Percentiles rank a stretch among this genome's conserved stretches.
These are phyloP conservation scores for Dasyprocta punctata DNA, from an alignment of 2,113 vertebrate species.

Conservation along the genomic window DNA sequence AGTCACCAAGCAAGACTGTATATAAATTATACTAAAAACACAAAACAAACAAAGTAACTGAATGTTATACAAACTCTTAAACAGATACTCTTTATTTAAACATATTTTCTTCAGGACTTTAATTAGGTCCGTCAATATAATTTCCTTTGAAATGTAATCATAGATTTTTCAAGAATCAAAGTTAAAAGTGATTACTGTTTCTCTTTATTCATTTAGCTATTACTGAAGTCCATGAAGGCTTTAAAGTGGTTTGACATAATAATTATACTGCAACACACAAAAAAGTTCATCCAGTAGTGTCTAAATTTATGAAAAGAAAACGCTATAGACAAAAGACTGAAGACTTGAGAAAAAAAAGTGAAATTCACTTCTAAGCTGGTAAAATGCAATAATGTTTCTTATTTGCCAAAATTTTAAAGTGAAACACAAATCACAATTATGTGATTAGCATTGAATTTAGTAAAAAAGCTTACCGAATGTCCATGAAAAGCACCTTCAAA, in stretches of 20 bases:
- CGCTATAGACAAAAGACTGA: background rate
- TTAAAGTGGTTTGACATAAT: background rate
- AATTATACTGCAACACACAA: background rate
- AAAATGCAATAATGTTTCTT: background rate
- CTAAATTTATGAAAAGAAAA: background rate
- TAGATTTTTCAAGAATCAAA: background rate
- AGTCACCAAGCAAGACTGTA: background rate
- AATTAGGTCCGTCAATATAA: background rate
- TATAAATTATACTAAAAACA: background rate
- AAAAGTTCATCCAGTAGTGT: background rate
- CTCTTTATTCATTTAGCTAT: background rate
- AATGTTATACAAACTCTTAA: conserved; percentile 7
- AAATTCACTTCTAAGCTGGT: background rate
- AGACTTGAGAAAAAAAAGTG: background rate
- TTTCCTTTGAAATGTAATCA: conserved; percentile 44
- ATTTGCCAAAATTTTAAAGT: background rate
- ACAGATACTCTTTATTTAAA: conserved; percentile 43
- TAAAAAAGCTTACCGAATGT: background rate
- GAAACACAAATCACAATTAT: background rate
- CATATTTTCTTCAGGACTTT: background rate
- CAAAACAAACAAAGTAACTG: background rate
- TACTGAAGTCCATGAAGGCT: background rate
- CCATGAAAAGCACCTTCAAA: background rate
- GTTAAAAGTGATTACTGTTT: background rate
- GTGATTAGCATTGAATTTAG: background rate